These are phyloP conservation scores for Aeoliscus strigatus DNA, from an alignment of 2,797 vertebrate genomes.

Conservation along the genomic window DNA sequence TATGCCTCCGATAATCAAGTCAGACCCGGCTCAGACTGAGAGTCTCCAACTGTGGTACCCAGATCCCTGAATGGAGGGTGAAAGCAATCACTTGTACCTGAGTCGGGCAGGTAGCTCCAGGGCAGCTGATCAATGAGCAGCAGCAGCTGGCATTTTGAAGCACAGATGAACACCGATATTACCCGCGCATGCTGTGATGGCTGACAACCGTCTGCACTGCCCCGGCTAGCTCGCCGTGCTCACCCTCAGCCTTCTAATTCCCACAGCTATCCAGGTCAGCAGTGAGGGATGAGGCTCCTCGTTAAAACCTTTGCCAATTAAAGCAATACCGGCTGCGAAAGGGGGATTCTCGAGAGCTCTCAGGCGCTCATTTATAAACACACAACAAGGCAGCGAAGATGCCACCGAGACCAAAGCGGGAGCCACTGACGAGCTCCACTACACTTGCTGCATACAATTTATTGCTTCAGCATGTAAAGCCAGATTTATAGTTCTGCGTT, in stretches of 20 bases:
- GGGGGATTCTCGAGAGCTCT: constrained; percentile 68
- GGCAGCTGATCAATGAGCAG: constrained; percentile 62
- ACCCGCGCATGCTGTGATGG: constrained; percentile 39
- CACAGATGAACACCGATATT: constrained; percentile 36
- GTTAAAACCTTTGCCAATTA: constrained; percentile 78
- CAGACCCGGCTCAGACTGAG: constrained; percentile 54
- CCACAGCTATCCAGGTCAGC: constrained; percentile 72
- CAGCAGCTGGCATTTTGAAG: constrained; percentile 55
- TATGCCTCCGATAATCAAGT: constrained; percentile 71
- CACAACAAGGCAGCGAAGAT: constrained; percentile 66
- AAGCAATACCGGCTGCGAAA: constrained; percentile 59
- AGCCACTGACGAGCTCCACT: constrained; percentile 32
- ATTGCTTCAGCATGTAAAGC: too few relatives aligned
- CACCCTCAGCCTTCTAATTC: constrained; percentile 62
- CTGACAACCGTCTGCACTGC: constrained; percentile 38
- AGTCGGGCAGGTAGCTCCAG: constrained; percentile 24
- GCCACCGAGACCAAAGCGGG: constrained; percentile 45
- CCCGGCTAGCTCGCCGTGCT: constrained; percentile 42
- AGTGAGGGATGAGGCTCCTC: constrained; percentile 71
- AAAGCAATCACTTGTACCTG: constrained; percentile 52
- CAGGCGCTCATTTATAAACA: constrained; percentile 66
- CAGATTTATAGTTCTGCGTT: too few relatives aligned
- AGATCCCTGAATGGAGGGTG: constrained; percentile 40
- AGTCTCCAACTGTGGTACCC: constrained; percentile 49
- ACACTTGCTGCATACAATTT: constrained; percentile 6